Percentiles rank a stretch among this genome's conserved stretches.
Conservation (phyloP, 2,888 invertebrate genomes). For the Heliconius charithonia region DNA sequence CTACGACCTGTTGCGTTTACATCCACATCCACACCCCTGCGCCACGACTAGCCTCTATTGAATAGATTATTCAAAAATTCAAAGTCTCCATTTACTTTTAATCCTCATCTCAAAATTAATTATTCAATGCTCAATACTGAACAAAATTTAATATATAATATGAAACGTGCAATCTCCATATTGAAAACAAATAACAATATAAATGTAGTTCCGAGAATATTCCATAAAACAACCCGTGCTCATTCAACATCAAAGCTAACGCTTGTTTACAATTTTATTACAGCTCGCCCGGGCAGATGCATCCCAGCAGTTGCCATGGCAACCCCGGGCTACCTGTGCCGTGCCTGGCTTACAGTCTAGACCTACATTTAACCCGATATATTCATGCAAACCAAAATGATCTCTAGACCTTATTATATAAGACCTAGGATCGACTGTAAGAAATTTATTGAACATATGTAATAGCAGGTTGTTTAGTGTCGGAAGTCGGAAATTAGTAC, state of each 20-base stretch:
- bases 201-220: slow-evolving; percentile 24
- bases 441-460: slow-evolving; percentile 2
- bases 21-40: too few relatives aligned
- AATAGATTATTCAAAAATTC: too few relatives aligned
- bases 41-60: too few relatives aligned
- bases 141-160: neutral
- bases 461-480: slow-evolving; percentile 24
- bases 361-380: slow-evolving; percentile 28
- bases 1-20: too few relatives aligned
- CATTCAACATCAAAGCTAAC: slow-evolving; percentile 42
- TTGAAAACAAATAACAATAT: slow-evolving; percentile 27
- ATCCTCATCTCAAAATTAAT: too few relatives aligned
- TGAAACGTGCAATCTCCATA: neutral
- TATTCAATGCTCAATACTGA: neutral
- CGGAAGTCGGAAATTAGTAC: slow-evolving; percentile 38
- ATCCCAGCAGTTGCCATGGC: slow-evolving; percentile 52
- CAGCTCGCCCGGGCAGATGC: slow-evolving; percentile 45
- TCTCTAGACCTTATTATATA: neutral
- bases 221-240: slow-evolving; percentile 37
- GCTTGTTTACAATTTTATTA: slow-evolving; percentile 47
- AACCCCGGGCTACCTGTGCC: slow-evolving; percentile 47
- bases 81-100: too few relatives aligned
- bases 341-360: slow-evolving; percentile 40
- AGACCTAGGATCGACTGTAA: neutral
- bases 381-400: slow-evolving; percentile 3